Evolutionary conservation across 2,113 vertebrate species (phyloP).

Genomic region (Kryptolebias marmoratus): DNA sequence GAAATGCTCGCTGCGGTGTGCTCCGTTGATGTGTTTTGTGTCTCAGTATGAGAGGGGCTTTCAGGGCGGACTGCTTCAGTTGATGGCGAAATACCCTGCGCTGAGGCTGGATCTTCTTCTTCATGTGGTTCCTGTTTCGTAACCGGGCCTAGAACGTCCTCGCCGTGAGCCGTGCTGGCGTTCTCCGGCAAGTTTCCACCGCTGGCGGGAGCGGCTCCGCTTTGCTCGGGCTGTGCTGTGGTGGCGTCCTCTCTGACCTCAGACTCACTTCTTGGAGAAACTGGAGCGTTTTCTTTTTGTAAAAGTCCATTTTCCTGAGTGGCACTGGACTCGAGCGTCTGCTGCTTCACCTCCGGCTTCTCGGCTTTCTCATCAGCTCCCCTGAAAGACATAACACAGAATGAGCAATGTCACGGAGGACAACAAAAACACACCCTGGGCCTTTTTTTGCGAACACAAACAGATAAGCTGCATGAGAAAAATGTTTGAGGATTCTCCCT

Average conservation of each 20-base stretch:
- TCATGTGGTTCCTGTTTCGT: background rate
- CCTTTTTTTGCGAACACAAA: background rate
- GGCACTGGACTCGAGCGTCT: slow-evolving; percentile 21
- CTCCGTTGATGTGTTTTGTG: slow-evolving; percentile 15
- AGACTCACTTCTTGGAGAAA: slow-evolving; percentile 16
- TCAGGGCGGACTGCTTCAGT: slow-evolving; percentile 5
- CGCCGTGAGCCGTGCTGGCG: background rate
- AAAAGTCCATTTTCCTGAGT: slow-evolving; percentile 59
- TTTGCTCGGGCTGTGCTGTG: slow-evolving; percentile 11
- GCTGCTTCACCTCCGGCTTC: slow-evolving; percentile 16
- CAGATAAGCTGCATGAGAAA: background rate
- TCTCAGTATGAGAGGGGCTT: slow-evolving; percentile 1
- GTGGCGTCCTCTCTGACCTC: slow-evolving; percentile 14
- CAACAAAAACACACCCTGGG: background rate
- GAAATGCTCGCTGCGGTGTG: background rate
- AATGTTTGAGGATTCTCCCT: background rate
- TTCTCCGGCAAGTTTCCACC: slow-evolving; percentile 34
- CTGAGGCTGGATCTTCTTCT: background rate
- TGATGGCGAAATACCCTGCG: background rate
- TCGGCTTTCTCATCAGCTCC: slow-evolving; percentile 1
- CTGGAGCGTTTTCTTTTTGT: slow-evolving; percentile 18
- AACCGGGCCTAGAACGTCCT: slow-evolving; percentile 1
- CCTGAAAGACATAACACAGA: slow-evolving; percentile 34
- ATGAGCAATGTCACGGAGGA: background rate
- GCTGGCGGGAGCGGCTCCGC: slow-evolving; percentile 12